phyloP scores from a whole-genome alignment of 2,888 invertebrate genomes.

The Malthinus seriepunctatus region DNA sequence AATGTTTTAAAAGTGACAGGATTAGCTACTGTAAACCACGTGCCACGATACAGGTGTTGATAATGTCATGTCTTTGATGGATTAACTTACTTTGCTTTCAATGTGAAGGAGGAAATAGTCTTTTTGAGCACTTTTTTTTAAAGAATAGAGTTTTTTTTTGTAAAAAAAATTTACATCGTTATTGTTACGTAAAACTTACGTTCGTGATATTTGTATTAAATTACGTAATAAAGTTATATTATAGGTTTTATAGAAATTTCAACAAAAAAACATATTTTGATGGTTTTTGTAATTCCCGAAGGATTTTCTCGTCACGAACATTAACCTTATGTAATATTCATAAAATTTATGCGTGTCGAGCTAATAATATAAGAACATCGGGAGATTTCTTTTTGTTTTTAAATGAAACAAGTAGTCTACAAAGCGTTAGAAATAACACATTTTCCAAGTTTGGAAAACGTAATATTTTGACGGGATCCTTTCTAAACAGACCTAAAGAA shows the following conservation, averaged over 20 bases:
- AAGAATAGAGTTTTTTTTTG: neutral
- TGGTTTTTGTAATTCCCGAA: slow-evolving; percentile 21
- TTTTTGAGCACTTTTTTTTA: neutral
- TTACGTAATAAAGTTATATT: slow-evolving; percentile 21
- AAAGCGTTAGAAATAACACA: slow-evolving; percentile 39
- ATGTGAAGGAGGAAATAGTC: neutral
- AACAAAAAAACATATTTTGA: slow-evolving; percentile 18
- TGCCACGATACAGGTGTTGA: slow-evolving; percentile 45
- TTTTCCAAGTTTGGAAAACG: slow-evolving; percentile 37
- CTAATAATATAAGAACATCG: neutral
- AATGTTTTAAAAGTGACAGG: slow-evolving; percentile 22
- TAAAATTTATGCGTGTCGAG: slow-evolving; percentile 12
- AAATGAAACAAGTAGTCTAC: slow-evolving; percentile 26
- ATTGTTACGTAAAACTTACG: neutral
- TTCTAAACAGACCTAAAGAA: slow-evolving; percentile 39
- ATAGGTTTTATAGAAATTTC: slow-evolving; percentile 13
- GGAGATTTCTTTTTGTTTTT: too few species aligned
- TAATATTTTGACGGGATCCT: slow-evolving; percentile 47
- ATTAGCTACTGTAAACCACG: slow-evolving; percentile 32
- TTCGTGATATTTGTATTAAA: slow-evolving; percentile 2
- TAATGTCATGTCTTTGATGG: slow-evolving; percentile 43
- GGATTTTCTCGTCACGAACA: slow-evolving; percentile 29
- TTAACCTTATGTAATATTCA: slow-evolving; percentile 23
- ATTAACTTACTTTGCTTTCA: slow-evolving; percentile 32
- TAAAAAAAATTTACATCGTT: neutral